A percentile compares a stretch with the other conserved stretches of the same genome.
phyloP scores from a whole-genome alignment of 2,888 invertebrate species.

The Conomelus anceps region DNA sequence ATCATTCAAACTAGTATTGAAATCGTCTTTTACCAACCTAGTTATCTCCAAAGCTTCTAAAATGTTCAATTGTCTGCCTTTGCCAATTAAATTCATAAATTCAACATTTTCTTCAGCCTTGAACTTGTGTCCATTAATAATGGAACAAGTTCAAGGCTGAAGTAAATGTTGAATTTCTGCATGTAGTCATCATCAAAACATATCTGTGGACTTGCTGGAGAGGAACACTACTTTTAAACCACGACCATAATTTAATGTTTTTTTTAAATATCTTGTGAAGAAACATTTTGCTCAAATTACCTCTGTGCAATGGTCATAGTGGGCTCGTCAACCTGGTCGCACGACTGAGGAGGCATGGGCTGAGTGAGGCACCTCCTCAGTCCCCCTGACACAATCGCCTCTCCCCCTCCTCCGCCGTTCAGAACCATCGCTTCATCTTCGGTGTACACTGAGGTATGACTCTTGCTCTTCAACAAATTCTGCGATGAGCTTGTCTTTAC shows the following conservation, averaged over 20 bases:
- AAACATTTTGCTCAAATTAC: constrained; percentile 4
- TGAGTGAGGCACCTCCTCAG: constrained; percentile 32
- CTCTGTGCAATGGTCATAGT: constrained; percentile 32
- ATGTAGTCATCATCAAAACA: too few species aligned
- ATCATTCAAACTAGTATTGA: too few species aligned
- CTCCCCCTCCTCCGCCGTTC: constrained; percentile 19
- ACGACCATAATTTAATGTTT: not conserved
- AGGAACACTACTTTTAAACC: not conserved
- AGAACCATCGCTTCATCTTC: constrained; percentile 19
- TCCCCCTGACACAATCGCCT: constrained; percentile 21
- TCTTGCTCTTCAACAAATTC: constrained; percentile 24
- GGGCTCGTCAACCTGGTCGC: constrained; percentile 31
- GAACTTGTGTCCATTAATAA: too few species aligned
- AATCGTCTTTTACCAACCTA: too few species aligned
- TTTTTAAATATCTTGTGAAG: not conserved
- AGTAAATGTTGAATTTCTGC: too few species aligned
- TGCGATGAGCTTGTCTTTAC: not conserved
- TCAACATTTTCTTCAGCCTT: too few species aligned
- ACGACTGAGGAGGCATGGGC: constrained; percentile 27
- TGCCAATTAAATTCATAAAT: too few species aligned
- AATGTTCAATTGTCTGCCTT: too few species aligned
- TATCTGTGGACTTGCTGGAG: too few species aligned
- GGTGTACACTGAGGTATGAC: constrained; percentile 18
- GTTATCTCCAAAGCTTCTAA: too few species aligned
- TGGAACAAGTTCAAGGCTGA: too few species aligned